Conservation (phyloP, 2,888 invertebrate genomes). For the Epinotia ramella region DNA sequence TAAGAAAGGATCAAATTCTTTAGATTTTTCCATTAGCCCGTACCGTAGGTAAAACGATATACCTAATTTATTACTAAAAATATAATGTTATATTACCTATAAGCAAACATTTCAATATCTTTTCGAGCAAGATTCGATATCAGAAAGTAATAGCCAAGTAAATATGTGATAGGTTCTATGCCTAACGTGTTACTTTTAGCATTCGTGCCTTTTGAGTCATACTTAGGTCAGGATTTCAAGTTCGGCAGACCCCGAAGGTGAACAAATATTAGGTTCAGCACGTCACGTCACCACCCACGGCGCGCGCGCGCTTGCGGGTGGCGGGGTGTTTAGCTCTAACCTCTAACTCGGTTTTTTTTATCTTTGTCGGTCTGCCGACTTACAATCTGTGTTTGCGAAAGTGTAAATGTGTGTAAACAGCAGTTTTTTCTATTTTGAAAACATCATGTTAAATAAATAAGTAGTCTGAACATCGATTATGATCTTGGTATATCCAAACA, state of each 20-base stretch:
- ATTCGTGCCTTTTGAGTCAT: not conserved
- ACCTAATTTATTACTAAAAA: not conserved
- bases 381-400: conserved; percentile 36
- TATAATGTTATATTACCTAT: too few relatives aligned
- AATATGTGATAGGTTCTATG: too few relatives aligned
- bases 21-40: not conserved
- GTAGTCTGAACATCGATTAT: not conserved
- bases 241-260: conserved; percentile 7
- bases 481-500: not conserved
- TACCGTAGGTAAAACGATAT: too few relatives aligned
- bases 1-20: not conserved
- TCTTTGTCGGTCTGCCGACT: conserved; percentile 14
- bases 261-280: conserved; percentile 21
- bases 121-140: not conserved
- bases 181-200: not conserved
- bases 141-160: too few relatives aligned
- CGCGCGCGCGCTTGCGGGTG: conserved; percentile 59
- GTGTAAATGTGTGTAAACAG: conserved; percentile 38
- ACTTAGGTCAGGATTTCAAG: not conserved
- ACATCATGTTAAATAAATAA: conserved; percentile 7
- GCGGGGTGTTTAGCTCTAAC: conserved; percentile 45
- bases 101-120: too few relatives aligned
- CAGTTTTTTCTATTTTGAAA: conserved; percentile 14
- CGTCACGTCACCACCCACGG: conserved; percentile 56
- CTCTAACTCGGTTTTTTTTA: not conserved